Base-by-base conservation (phyloP, 1,140 invertebrate species). In the Leptopilina boulardi region DNA sequence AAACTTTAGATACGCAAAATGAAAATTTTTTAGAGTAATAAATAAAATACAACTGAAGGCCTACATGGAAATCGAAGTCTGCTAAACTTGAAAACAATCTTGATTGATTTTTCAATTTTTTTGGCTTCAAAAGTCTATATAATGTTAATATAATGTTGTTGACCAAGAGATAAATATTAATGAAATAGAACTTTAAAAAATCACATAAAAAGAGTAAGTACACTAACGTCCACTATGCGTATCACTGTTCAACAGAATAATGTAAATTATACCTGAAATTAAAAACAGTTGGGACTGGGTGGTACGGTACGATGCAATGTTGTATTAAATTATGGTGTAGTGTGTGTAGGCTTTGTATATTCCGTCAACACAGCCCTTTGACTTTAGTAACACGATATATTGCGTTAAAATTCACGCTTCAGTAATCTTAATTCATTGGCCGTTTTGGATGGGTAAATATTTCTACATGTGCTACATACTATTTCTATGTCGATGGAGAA, bases 211-310 rank as follows among this genome's bases (percentile, higher is more conserved):
- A 5, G 3, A 4, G 4, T 44, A 44, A 38, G 34, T 44, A 44
- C 11, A 44, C 15, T 44, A n/a, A 44, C 42, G 42, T 44, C 11
- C 42, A 44, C 42, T 44, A 44, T 44, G 42, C 15, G 42, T 15
- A 44, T 44, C 42, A 13, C 42, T 44, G 15, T 1, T 11, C 4
- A 15, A 44, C 42, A 44, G 42, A 44, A 44, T 44, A 44, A 44
- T n/a, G 34, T 51, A 11, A 56, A 75, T 23, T 70, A 13, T 70
- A 19, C 30, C 42, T 59, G 56, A 54, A 51, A 71, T 51, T 56
- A 21, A 11, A 23, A 47, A 13, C 13, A 38, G 42, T 44, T 19
- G 26, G 41, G 54, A 44, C 42, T 44, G 42, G 15, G 15, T 44
- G 42, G 42, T 44, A 44, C 42, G 42, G 42, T 44, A 11, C 42